Evolutionary conservation across 2,113 vertebrate genomes (phyloP).

Genomic region (Salminus brasiliensis): DNA sequence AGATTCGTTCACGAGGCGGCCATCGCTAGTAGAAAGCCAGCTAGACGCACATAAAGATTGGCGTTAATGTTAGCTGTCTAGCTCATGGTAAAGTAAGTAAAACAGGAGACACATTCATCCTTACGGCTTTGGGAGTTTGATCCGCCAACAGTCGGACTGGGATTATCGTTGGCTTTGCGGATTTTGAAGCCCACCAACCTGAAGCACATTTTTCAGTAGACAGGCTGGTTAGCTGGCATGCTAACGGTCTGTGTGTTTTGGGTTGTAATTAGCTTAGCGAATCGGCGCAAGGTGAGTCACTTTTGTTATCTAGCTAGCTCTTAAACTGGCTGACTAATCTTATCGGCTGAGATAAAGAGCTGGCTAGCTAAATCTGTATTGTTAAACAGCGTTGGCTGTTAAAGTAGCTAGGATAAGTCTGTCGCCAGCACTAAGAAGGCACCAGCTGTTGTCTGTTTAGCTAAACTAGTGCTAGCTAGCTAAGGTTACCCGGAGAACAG

Average conservation of each 20-base stretch:
- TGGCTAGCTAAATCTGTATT: background rate
- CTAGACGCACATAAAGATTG: background rate
- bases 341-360: background rate
- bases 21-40: background rate
- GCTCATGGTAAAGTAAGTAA: background rate
- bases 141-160: background rate
- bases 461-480: no score
- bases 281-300: constrained; percentile 23
- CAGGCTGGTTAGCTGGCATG: constrained; percentile 22
- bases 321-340: background rate
- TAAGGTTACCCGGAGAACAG: background rate
- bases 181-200: background rate
- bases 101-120: background rate
- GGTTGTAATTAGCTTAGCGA: background rate
- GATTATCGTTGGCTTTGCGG: background rate
- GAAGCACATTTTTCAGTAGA: background rate
- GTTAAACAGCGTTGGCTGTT: background rate
- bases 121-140: background rate
- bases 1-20: background rate
- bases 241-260: constrained; percentile 18
- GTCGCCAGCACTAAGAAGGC: no score
- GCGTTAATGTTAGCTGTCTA: background rate
- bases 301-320: background rate
- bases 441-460: no score
- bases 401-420: background rate